Evolutionary conservation across 2,797 vertebrate genomes (phyloP), one percentile per base, ranked within the genome.

Genomic region (Pogonophryne albipinna): DNA sequence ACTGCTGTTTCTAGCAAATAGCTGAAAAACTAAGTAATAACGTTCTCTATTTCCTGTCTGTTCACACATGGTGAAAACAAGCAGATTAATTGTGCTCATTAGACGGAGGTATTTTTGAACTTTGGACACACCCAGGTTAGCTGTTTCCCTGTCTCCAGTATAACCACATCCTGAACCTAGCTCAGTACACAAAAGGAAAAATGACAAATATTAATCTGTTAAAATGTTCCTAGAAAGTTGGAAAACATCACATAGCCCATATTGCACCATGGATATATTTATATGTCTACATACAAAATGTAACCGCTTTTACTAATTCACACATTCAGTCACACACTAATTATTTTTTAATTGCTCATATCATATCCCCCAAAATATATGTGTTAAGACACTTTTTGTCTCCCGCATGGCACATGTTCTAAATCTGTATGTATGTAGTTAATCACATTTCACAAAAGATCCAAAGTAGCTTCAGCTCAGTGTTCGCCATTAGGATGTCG

Each of bases 361-460:
- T 42, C 3, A 20, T n/a, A 27, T 45, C 4, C 46, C 50, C 5
- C 16, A 12, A 56, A 58, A 66, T 31, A 27, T 17, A 15, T 12
- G 2, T 34, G 2, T 38, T 6, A n/a, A 9, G 58, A 20, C 16
- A 42, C n/a, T 31, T 20, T 62, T 61, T 19, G 13, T 20, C 8
- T 31, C 12, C 16, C 42, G 12, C 49, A 1, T 50, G 34, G 13
- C 45, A 67, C 31, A 50, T 59, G 15, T 64, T 46, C 47, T 47
- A 60, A 52, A 71, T 68, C 34, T 66, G 45, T 41, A 61, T 38
- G 20, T 53, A 58, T 62, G 10, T 55, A n/a, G 46, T 63, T 68
- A 23, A 58, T 67, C 57, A 58, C 71, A 60, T 76, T 72, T 65
- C 49, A 52, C 5, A 16, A 59, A 38, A 63, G 19, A 58, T 17